Conservation (phyloP, 2,113 vertebrate genomes). For the Elachura formosa region DNA sequence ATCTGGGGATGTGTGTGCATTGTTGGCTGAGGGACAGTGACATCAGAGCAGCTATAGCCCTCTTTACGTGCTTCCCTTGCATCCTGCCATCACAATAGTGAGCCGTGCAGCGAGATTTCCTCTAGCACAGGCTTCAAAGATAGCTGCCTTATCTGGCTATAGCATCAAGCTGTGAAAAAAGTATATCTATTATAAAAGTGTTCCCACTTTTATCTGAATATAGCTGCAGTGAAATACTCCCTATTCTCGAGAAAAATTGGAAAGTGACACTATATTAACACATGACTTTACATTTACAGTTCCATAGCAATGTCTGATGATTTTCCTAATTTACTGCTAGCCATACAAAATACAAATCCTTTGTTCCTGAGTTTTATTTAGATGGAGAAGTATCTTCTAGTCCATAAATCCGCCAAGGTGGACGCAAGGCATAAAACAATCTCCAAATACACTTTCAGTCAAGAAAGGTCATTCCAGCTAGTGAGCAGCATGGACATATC, state of each 20-base stretch:
- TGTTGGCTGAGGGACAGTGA: neutral
- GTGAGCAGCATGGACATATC: neutral
- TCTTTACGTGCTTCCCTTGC: neutral
- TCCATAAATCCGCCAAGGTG: too few relatives aligned
- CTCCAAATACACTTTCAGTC: neutral
- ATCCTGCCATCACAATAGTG: constrained; percentile 4
- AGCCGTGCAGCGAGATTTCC: neutral
- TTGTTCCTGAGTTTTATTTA: neutral
- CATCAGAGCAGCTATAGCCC: neutral
- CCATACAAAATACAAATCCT: neutral
- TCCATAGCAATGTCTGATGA: neutral
- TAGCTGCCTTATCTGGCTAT: neutral
- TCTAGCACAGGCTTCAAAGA: neutral
- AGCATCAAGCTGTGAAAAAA: neutral
- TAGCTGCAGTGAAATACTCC: neutral
- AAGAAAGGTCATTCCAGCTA: neutral
- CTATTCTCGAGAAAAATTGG: neutral
- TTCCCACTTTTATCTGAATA: neutral
- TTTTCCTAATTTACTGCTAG: neutral
- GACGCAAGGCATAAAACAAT: neutral
- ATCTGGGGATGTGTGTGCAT: neutral
- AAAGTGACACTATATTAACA: neutral
- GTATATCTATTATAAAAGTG: neutral
- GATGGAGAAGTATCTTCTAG: neutral
- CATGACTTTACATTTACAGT: neutral